Base-by-base conservation (phyloP, 2,113 vertebrate genomes). In the Odobenus rosmarus region DNA sequence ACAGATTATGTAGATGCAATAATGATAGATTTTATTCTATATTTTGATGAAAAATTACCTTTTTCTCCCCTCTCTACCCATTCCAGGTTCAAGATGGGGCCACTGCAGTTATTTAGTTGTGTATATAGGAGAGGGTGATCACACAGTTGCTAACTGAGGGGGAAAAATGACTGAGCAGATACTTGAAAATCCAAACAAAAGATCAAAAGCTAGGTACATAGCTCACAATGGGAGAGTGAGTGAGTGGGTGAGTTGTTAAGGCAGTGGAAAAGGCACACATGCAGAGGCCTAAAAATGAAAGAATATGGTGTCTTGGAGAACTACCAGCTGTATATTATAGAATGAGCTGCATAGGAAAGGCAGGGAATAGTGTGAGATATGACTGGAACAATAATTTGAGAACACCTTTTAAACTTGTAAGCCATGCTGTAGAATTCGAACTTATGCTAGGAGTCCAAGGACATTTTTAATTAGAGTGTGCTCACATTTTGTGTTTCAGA, bases 141-240 rank as follows among this genome's bases (percentile, higher is more conserved):
- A 90, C 2, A 42, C 3, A 67, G 13, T 28, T 88, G 26, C 36
- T 24, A 49, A 61, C 18, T 71, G 18, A 82, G 4, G 1, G 39
- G 8, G 31, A 24, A 19, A 33, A 93, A 31, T 8, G 36, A 1
- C 14, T 31, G 6, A 67, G 7, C 0, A 76, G 28, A 61, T 55
- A 85, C 86, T 74, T 83, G n/a, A 88, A 93, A 96, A 53, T 67
- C 23, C 23, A 67, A 71, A 80, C 8, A 62, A 62, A 91, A 89
- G 13, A 90, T 16, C 4, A 74, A n/a, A 90, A 84, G 11, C 6
- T 85, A 42, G 7, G 19, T 62, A 3, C 3, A 7, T 49, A 11
- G 10, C 12, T 39, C 23, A n/a, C 13, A 31, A 67, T 7, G 2
- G 14, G 19, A 15, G 72, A 39, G 7, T 24, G 6, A 77, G 3